These are phyloP conservation scores for Hypothenemus hampei DNA, from an alignment of 1,140 invertebrate genomes.

Conservation along the genomic window DNA sequence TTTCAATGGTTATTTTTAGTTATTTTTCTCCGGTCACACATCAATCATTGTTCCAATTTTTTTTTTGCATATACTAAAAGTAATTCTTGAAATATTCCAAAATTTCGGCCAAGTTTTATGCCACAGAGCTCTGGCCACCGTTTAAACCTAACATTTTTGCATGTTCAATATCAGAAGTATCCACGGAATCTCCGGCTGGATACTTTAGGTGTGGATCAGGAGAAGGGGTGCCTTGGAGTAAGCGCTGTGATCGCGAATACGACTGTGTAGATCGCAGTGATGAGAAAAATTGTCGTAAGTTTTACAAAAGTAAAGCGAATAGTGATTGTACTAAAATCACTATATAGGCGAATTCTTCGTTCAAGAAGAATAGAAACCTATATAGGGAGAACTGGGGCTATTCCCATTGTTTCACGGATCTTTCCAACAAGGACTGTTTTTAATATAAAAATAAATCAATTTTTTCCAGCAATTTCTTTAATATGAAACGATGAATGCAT, in stretches of 20 bases:
- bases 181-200: slow-evolving; percentile 26
- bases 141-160: slow-evolving; percentile 30
- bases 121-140: neutral
- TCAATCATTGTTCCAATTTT: neutral
- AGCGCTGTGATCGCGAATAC: slow-evolving; percentile 52
- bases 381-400: no score
- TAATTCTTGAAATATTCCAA: no score
- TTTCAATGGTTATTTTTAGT: slow-evolving; percentile 11
- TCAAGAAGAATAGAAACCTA: no score
- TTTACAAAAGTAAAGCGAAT: no score
- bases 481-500: neutral
- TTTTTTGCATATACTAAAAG: neutral
- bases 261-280: slow-evolving; percentile 61
- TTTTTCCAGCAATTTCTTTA: no score
- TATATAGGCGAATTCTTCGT: no score
- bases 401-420: neutral
- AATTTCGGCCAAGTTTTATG: neutral
- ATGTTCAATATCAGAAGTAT: slow-evolving; percentile 32
- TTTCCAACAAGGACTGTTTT: neutral
- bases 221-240: slow-evolving; percentile 48
- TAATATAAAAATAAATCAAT: neutral
- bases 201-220: slow-evolving; percentile 57
- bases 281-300: slow-evolving; percentile 48
- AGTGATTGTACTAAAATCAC: no score
- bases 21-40: neutral